Evolutionary conservation across 1,140 invertebrate species (phyloP), one percentile per base, ranked within the genome.

Genomic region (Ceratina calcarata): DNA sequence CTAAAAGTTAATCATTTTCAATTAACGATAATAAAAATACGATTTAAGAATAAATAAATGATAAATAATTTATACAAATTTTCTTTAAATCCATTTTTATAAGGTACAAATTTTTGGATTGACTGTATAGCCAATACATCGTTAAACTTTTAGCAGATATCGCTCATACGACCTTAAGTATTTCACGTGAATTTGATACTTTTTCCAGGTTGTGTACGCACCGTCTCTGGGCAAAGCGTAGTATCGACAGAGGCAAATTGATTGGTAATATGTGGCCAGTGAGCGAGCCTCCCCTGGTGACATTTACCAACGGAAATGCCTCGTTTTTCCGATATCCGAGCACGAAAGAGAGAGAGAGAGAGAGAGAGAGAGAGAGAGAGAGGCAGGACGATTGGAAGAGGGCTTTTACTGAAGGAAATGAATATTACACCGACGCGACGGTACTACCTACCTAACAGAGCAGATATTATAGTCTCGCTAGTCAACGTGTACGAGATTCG

Each of bases 231-330:
- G 32, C 6, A 37, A 3, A 37, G 32, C 85, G 81, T 66, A 75
- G 78, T 87, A 84, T 87, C 86, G 85, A 87, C 86, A 86, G 86
- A 86, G 82, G 78, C 78, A 87, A 87, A 87, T 86, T 86, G 86
- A 87, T 87, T 84, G 86, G 86, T 87, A 86, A 87, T 86, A 86
- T 84, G 86, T 84, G 86, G 78, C 75, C 81, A 79, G 71, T 65
- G 75, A 78, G 68, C 74, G 83, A 71, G 13, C 85, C 81, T 75
- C 77, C 79, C 81, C 78, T 61, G 78, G 82, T 84, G 85, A 87
- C 85, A 86, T 87, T 87, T 86, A 87, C 83, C 85, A 83, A 84
- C 85, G 85, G 84, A 86, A 84, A 86, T 87, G 82, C 78, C 85
- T 69, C 81, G 78, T 84, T 86, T 86, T 85, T 85, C 83, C 84